Percentiles rank a stretch among this genome's conserved stretches.
Evolutionary conservation across 2,113 vertebrate genomes (phyloP).

Genomic region (Maccullochella peelii): DNA sequence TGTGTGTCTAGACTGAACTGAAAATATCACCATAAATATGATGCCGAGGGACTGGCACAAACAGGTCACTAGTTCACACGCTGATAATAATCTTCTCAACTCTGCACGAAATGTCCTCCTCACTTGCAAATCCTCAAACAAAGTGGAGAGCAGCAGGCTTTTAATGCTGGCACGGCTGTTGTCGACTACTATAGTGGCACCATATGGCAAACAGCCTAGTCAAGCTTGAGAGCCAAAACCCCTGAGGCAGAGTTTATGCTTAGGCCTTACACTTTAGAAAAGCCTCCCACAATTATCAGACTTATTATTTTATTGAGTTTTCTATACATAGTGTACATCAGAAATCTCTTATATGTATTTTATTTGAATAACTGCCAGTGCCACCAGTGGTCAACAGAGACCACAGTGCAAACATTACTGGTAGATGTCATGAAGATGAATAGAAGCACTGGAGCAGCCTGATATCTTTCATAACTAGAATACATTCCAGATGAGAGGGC

Average conservation of each 20-base stretch:
- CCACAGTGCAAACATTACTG: neutral
- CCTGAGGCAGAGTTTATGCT: conserved; percentile 8
- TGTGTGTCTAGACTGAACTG: neutral
- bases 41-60: neutral
- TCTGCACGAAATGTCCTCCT: conserved; percentile 30
- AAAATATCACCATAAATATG: neutral
- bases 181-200: conserved; percentile 21
- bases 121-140: conserved; percentile 64
- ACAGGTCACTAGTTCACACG: conserved; percentile 29
- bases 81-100: conserved; percentile 55
- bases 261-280: neutral
- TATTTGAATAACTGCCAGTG: neutral
- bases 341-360: neutral
- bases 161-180: conserved; percentile 26
- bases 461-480: conserved; percentile 24
- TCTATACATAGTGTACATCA: neutral
- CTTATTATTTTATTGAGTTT: neutral
- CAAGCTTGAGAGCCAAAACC: conserved; percentile 26
- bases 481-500: conserved; percentile 30
- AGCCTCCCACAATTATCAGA: neutral
- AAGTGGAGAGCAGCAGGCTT: conserved; percentile 1
- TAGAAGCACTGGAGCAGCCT: conserved; percentile 36
- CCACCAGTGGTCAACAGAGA: neutral
- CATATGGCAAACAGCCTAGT: conserved; percentile 52
- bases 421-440: conserved; percentile 30